phyloP scores from a whole-genome alignment of 2,888 invertebrate species.

The Ochropleura plecta region DNA sequence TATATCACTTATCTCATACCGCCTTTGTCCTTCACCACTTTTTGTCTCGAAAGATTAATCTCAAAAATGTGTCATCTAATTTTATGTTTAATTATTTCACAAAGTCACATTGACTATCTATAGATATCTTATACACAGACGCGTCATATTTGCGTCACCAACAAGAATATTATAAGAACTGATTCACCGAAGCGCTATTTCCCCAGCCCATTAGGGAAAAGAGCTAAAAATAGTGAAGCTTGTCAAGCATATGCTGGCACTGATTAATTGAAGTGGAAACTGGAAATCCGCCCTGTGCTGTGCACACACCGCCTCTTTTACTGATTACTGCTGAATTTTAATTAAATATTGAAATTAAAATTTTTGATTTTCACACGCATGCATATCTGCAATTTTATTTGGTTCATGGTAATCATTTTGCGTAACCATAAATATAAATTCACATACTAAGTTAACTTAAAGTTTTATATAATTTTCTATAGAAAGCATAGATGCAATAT shows the following conservation, averaged over 20 bases:
- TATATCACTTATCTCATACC: conserved; percentile 45
- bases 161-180: conserved; percentile 63
- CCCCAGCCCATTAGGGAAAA: conserved; percentile 66
- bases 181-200: conserved; percentile 63
- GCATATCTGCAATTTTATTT: background rate
- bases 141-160: conserved; percentile 63
- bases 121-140: conserved; percentile 41
- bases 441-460: background rate
- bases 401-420: background rate
- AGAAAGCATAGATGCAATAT: background rate
- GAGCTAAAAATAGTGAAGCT: conserved; percentile 66
- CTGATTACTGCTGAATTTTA: conserved; percentile 51
- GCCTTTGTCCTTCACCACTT: conserved; percentile 30
- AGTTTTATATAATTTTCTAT: background rate
- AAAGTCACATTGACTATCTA: conserved; percentile 13
- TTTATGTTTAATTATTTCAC: conserved; percentile 7
- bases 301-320: conserved; percentile 48
- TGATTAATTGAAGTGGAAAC: conserved; percentile 75
- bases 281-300: conserved; percentile 64
- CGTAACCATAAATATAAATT: background rate
- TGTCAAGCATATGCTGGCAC: conserved; percentile 68
- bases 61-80: conserved; percentile 22
- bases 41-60: conserved; percentile 38
- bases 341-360: conserved; percentile 48
- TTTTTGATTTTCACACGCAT: background rate